Percentiles rank a stretch among this genome's conserved stretches.
Evolutionary conservation across 2,797 vertebrate genomes (phyloP).

Genomic region (Cyclura pinguis): DNA sequence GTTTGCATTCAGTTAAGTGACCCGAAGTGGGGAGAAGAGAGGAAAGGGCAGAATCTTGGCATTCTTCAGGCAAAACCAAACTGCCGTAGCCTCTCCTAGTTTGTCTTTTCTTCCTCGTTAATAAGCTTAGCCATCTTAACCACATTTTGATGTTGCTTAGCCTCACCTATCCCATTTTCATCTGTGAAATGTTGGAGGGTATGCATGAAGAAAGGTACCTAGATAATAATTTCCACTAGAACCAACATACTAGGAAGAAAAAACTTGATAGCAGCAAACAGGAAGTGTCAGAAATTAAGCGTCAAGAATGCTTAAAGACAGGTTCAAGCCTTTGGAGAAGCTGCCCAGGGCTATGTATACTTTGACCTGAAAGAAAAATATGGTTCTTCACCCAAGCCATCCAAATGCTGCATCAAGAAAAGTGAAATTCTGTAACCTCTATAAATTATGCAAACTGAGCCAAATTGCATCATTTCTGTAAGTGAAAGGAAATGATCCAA

Average conservation of each 20-base stretch:
- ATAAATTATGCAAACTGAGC: too few species aligned
- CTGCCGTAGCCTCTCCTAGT: too few species aligned
- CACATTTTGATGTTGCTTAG: too few species aligned
- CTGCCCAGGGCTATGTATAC: background rate
- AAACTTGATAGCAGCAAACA: background rate
- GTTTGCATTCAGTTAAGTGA: too few species aligned
- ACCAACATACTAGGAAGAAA: background rate
- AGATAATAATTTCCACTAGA: too few species aligned
- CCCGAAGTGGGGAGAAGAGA: too few species aligned
- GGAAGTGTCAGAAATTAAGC: background rate
- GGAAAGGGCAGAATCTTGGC: too few species aligned
- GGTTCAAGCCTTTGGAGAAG: background rate
- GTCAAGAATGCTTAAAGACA: background rate
- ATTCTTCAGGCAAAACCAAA: too few species aligned
- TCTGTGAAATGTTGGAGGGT: too few species aligned
- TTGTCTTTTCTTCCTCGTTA: too few species aligned
- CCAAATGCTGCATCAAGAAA: background rate
- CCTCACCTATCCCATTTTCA: too few species aligned
- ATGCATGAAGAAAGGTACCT: background rate
- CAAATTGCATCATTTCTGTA: background rate
- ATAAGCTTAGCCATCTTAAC: too few species aligned
- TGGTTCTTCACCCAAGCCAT: background rate
- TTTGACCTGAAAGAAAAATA: background rate
- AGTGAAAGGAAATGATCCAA: background rate
- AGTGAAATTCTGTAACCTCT: background rate